phyloP scores from a whole-genome alignment of 2,888 invertebrate genomes.

The Liposcelis brunnea region DNA sequence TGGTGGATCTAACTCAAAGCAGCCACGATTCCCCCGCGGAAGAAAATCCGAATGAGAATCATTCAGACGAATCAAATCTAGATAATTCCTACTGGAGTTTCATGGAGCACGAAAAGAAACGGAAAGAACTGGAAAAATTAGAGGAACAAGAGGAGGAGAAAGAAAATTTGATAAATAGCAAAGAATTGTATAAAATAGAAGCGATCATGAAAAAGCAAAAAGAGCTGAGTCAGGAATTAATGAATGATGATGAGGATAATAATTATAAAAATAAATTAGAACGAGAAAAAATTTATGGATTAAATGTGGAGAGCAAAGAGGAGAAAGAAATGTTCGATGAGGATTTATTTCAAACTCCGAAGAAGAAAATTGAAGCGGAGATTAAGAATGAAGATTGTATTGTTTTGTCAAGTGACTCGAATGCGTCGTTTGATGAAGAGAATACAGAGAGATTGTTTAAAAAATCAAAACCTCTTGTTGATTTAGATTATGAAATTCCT shows the following conservation, averaged over 20 bases:
- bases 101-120: not conserved
- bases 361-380: too few species aligned
- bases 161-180: not conserved
- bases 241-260: not conserved
- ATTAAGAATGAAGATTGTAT: too few species aligned
- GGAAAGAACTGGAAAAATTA: not conserved
- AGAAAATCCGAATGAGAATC: not conserved
- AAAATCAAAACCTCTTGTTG: too few species aligned
- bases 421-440: conserved; percentile 1
- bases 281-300: conserved; percentile 1
- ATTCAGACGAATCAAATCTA: not conserved
- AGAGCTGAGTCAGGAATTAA: not conserved
- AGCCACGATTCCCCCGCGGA: not conserved
- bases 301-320: not conserved
- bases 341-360: too few species aligned
- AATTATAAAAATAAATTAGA: not conserved
- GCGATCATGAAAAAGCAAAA: not conserved
- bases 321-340: too few species aligned
- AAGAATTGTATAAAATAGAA: conserved; percentile 2
- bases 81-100: conserved; percentile 1
- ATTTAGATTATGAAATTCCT: too few species aligned
- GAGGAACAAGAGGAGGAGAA: not conserved
- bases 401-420: not conserved
- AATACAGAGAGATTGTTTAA: not conserved
- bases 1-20: conserved; percentile 3